Base-by-base conservation (phyloP, 2,888 invertebrate species). In the Neocrepidodera transversa region DNA sequence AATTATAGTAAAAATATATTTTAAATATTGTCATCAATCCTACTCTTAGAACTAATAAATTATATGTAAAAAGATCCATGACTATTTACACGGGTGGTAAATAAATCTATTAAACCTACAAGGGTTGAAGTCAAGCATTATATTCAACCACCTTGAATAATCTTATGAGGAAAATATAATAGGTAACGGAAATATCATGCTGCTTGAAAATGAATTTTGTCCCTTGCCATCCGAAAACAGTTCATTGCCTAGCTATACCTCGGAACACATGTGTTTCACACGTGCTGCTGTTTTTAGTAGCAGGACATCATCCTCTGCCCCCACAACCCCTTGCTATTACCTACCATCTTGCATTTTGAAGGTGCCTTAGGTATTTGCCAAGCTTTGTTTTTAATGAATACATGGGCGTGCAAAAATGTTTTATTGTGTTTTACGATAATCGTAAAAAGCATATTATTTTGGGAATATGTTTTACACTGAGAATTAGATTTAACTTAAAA, bases 251-350 rank as follows among this genome's bases (percentile, higher is more conserved):
- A 28, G 30, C n/a, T 35, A 18, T 36, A 45, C 11, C 45, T 54
- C 47, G 14, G 13, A 58, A 68, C 72, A 72, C 72, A 74, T 71
- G 68, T 72, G 72, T 65, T 59, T 55, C 65, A 71, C 74, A 74
- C 70, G 71, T 74, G 74, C 64, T 65, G 61, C 68, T 68, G 68
- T 63, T 68, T 69, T 68, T 66, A 69, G 68, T 69, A 38, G 13
- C 47, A 47, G 54, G 51, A 47, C 55, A 36, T 42, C 49, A 26
- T 43, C 43, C 49, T 30, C 40, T 35, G 32, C 14, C 32, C 23
- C 50, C 40, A 32, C 35, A 43, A 38, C 40, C 50, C 48, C 28
- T 43, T 45, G n/a, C 17, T 18, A 17, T 38, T 13, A 5, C 38
- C 38, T 38, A 16, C 38, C 17, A 16, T 17, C 16, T 38, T 38